A percentile compares a stretch with the other conserved stretches of the same genome.
Conservation (phyloP, 2,797 vertebrate species). For the Cheirogaleus major region DNA sequence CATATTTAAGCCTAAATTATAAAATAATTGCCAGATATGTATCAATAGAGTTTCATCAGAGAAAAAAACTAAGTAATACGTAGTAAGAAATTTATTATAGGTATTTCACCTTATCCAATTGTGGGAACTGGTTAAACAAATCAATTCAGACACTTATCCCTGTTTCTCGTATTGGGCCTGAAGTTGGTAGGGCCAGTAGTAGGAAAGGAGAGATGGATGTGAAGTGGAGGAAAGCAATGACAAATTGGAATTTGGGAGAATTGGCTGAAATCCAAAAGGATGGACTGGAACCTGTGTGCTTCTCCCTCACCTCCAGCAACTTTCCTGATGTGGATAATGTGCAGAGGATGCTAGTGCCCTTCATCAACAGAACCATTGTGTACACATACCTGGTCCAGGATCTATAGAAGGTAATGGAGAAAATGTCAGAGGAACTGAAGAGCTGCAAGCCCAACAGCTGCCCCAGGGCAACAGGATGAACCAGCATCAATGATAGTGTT, state of each 20-base stretch:
- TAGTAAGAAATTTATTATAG: neutral
- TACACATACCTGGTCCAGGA: accelerated
- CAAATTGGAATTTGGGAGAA: neutral
- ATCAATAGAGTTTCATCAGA: neutral
- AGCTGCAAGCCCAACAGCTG: neutral
- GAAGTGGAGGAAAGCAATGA: neutral
- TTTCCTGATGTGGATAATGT: neutral
- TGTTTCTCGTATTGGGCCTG: neutral
- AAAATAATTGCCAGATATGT: neutral
- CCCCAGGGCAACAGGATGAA: neutral
- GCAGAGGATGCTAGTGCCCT: neutral
- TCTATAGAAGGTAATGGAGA: neutral
- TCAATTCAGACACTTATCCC: neutral
- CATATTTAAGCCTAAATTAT: neutral
- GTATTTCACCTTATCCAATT: neutral
- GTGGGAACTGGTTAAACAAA: neutral
- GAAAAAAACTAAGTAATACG: neutral
- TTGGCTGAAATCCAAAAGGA: neutral
- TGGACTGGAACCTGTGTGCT: neutral
- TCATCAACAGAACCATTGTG: neutral
- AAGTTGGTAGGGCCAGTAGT: neutral
- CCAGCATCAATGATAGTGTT: accelerated
- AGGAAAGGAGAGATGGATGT: neutral
- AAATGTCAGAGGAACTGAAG: neutral
- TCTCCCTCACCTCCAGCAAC: neutral